Percentiles rank a stretch among this genome's conserved stretches.
Conservation (phyloP, 2,797 vertebrate genomes). For the Sciurus carolinensis region DNA sequence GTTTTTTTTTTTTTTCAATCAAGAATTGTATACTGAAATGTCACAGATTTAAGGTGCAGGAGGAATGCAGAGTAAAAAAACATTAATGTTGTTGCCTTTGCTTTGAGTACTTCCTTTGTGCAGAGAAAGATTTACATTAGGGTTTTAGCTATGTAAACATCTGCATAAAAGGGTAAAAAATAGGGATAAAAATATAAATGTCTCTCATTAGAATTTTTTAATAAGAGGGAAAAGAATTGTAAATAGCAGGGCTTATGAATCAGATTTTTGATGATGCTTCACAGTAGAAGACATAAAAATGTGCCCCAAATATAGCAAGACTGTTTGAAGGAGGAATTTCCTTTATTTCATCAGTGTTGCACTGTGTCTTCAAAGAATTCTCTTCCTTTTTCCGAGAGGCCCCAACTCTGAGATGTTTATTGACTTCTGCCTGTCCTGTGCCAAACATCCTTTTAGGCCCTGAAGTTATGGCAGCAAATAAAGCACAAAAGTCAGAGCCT, state of each 20-base stretch:
- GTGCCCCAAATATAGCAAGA: not conserved
- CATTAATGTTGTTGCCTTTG: not conserved
- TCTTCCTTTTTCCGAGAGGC: not conserved
- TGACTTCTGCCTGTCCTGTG: not conserved
- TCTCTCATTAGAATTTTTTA: conserved; percentile 49
- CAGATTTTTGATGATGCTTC: not conserved
- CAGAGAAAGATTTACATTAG: not conserved
- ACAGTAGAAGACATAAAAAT: not conserved
- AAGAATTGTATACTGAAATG: conserved; percentile 1
- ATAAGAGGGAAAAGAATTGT: not conserved
- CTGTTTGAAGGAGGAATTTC: not conserved
- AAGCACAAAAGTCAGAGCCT: not conserved
- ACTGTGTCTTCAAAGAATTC: not conserved
- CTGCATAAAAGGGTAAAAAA: conserved; percentile 30
- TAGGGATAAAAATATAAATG: conserved; percentile 46
- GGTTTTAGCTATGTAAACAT: conserved; percentile 36
- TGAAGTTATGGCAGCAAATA: not conserved
- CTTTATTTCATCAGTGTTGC: not conserved
- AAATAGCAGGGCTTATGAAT: not conserved
- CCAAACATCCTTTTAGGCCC: not conserved
- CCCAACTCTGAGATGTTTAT: not conserved
- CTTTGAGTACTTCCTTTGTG: not conserved
- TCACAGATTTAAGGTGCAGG: conserved; percentile 39
- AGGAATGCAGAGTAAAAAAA: conserved; percentile 38
- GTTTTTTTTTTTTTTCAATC: not conserved